Evolutionary conservation across 2,113 vertebrate species (phyloP).

Genomic region (Myrmecobius fasciatus): DNA sequence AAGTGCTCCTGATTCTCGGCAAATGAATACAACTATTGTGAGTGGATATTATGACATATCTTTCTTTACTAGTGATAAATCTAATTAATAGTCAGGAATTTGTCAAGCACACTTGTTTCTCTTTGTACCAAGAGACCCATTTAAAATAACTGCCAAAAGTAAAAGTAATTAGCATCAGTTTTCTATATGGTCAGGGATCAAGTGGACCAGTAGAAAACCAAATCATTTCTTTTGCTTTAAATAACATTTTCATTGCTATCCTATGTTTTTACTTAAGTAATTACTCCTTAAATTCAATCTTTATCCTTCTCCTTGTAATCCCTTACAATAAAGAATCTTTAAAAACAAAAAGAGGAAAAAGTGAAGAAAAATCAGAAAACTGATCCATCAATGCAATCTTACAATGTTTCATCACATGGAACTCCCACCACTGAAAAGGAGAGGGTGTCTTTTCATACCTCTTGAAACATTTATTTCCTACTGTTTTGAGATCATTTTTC

Average conservation of each 20-base stretch:
- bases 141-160: not conserved
- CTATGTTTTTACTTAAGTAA: not conserved
- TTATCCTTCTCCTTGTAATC: not conserved
- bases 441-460: not conserved
- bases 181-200: not conserved
- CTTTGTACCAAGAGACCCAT: not conserved
- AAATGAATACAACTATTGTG: not conserved
- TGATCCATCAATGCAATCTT: not conserved
- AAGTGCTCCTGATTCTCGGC: not conserved
- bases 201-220: not conserved
- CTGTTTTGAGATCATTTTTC: not conserved
- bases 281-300: not conserved
- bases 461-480: not conserved
- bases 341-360: not conserved
- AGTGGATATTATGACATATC: not conserved
- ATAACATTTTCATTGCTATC: not conserved
- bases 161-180: not conserved
- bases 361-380: not conserved
- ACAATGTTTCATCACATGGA: not conserved
- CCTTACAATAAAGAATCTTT: not conserved
- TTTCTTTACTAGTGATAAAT: conserved; percentile 21
- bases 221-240: not conserved
- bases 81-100: not conserved
- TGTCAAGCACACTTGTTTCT: not conserved
- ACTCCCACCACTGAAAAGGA: not conserved